Evolutionary conservation across 2,797 vertebrate genomes (phyloP).

Genomic region (Carcharodon carcharias): DNA sequence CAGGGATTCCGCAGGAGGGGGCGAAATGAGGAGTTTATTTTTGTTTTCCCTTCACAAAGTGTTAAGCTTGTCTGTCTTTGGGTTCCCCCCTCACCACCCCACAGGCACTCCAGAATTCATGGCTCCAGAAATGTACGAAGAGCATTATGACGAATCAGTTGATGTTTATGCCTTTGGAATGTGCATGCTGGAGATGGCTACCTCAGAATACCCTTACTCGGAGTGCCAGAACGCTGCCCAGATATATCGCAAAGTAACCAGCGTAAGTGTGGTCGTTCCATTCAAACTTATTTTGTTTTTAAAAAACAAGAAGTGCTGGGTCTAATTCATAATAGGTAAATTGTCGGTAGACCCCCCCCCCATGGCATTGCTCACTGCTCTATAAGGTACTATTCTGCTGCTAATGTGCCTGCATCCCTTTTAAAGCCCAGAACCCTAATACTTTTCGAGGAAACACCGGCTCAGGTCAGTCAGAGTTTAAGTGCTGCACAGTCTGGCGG

Average conservation of each 20-base stretch:
- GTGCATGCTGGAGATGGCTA: constrained; percentile 97
- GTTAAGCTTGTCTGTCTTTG: background rate
- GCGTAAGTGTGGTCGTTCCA: constrained; percentile 60
- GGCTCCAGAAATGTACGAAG: constrained; percentile 89
- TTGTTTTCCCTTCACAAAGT: background rate
- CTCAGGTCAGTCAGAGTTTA: no score
- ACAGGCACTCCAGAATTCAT: constrained; percentile 67
- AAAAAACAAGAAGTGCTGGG: no score
- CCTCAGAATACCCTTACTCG: constrained; percentile 91
- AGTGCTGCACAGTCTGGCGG: no score
- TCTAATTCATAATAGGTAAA: no score
- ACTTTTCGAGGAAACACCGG: no score
- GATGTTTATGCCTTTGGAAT: constrained; percentile 96
- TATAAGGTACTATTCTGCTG: no score
- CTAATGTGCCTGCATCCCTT: no score
- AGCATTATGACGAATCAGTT: constrained; percentile 93
- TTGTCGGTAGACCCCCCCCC: no score
- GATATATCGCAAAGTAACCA: constrained; percentile 96
- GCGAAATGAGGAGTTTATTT: background rate
- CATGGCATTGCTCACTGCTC: no score
- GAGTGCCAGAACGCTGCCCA: constrained; percentile 95
- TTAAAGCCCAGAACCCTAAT: no score
- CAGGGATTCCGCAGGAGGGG: no score
- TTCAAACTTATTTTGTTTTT: no score
- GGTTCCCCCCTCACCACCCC: constrained; percentile 42